phyloP scores from a whole-genome alignment of 1,140 invertebrate species.

The Cyclargus thomasi region DNA sequence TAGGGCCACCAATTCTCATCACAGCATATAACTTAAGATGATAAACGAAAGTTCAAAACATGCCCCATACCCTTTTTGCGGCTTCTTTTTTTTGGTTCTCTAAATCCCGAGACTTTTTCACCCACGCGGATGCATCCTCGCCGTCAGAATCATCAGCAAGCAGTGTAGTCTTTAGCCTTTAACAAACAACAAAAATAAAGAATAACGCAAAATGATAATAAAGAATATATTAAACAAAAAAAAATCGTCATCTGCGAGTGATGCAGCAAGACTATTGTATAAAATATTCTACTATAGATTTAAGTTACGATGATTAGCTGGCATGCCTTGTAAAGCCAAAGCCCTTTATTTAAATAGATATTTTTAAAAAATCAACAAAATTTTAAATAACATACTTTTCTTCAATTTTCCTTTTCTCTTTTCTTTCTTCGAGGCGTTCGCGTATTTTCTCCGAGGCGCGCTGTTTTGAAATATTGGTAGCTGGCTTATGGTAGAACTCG shows the following conservation, averaged over 20 bases:
- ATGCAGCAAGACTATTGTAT: too few species aligned
- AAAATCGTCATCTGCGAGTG: too few species aligned
- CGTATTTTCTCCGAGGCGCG: constrained; percentile 87
- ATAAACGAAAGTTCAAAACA: too few species aligned
- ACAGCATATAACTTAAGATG: too few species aligned
- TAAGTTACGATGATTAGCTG: too few species aligned
- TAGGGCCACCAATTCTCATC: too few species aligned
- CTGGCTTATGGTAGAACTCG: constrained; percentile 95
- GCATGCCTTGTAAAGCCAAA: too few species aligned
- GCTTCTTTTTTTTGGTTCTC: constrained; percentile 90
- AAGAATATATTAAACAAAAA: neutral
- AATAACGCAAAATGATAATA: neutral
- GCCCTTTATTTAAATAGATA: too few species aligned
- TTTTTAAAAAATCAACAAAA: too few species aligned
- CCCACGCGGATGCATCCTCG: constrained; percentile 82
- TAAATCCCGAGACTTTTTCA: constrained; percentile 85
- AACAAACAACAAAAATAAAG: neutral
- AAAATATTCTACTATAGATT: too few species aligned
- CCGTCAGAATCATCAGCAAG: constrained; percentile 77
- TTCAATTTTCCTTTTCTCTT: constrained; percentile 89
- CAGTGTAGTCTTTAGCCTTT: constrained; percentile 53
- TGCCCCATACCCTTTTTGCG: constrained; percentile 87
- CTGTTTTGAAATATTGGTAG: constrained; percentile 87
- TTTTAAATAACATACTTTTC: constrained; percentile 75
- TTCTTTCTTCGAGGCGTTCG: constrained; percentile 84